These are phyloP conservation scores for Holothuria scabra DNA, from an alignment of 53 echinoderm and acorn worm genomes.

Conservation along the genomic window DNA sequence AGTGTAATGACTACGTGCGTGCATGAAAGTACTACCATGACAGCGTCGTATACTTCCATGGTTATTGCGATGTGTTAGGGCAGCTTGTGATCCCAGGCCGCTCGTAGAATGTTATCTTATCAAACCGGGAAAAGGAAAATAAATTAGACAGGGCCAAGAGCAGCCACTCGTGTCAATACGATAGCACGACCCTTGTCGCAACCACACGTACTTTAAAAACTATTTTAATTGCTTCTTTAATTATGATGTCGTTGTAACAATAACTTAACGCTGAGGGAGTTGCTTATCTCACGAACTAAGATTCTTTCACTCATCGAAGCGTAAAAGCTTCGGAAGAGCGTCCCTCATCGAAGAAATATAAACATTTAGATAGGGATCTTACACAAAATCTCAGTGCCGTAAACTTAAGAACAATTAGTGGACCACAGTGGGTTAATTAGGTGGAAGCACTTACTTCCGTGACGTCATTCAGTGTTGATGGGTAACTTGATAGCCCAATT, in stretches of 20 bases:
- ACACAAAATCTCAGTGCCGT: neutral
- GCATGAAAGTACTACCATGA: too few relatives aligned
- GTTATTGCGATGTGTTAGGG: too few relatives aligned
- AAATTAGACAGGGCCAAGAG: too few relatives aligned
- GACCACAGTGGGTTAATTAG: constrained; percentile 25
- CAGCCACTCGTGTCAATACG: too few relatives aligned
- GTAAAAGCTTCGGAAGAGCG: constrained; percentile 36
- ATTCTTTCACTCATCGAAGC: constrained; percentile 28
- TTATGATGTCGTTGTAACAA: neutral
- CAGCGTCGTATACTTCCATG: too few relatives aligned
- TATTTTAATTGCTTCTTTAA: constrained; percentile 22
- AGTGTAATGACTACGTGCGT: too few relatives aligned
- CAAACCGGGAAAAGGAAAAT: too few relatives aligned
- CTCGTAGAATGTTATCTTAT: too few relatives aligned
- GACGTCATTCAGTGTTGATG: neutral
- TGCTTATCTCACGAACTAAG: constrained; percentile 25
- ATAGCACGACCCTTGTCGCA: neutral
- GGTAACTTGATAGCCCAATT: too few relatives aligned
- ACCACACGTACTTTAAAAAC: constrained; percentile 28
- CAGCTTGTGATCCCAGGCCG: too few relatives aligned
- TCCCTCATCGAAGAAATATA: constrained; percentile 30
- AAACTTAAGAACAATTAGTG: constrained; percentile 21
- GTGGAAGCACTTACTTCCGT: constrained; percentile 6
- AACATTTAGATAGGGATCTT: constrained; percentile 41
- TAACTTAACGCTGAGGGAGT: constrained; percentile 7